These are phyloP conservation scores for Julus scandinavius DNA, from an alignment of 2,888 invertebrate genomes.

Conservation along the genomic window DNA sequence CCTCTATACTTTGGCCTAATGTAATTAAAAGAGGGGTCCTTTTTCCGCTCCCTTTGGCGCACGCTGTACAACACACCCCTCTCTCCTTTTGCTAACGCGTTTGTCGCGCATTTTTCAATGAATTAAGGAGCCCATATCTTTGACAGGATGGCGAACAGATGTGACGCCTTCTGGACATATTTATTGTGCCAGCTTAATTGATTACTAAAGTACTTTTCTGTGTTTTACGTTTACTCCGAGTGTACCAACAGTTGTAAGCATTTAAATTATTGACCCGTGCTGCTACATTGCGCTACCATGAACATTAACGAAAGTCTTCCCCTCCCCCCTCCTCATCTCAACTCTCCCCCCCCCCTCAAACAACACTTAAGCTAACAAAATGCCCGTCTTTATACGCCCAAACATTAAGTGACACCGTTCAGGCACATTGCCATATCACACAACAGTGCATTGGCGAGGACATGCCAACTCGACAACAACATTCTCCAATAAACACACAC, in stretches of 20 bases:
- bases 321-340: background rate
- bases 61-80: too few species aligned
- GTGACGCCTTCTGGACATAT: constrained; percentile 1
- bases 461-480: too few species aligned
- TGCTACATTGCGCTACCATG: background rate
- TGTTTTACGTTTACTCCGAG: background rate
- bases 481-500: too few species aligned
- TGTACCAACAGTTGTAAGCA: background rate
- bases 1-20: background rate
- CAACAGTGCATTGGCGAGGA: too few species aligned
- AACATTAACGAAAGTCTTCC: background rate
- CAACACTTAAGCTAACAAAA: background rate
- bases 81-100: background rate
- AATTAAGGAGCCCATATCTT: constrained; percentile 1
- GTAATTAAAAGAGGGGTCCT: background rate
- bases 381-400: background rate
- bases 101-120: constrained; percentile 1
- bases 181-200: background rate
- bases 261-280: constrained; percentile 1
- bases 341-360: background rate
- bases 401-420: background rate
- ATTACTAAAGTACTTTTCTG: constrained; percentile 1
- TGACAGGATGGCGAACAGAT: constrained; percentile 1
- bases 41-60: too few species aligned
- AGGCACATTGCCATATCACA: too few species aligned